phyloP scores from a whole-genome alignment of 30 jellyfish, hydroid and myxozoan species.

The Sanderia malayensis region DNA sequence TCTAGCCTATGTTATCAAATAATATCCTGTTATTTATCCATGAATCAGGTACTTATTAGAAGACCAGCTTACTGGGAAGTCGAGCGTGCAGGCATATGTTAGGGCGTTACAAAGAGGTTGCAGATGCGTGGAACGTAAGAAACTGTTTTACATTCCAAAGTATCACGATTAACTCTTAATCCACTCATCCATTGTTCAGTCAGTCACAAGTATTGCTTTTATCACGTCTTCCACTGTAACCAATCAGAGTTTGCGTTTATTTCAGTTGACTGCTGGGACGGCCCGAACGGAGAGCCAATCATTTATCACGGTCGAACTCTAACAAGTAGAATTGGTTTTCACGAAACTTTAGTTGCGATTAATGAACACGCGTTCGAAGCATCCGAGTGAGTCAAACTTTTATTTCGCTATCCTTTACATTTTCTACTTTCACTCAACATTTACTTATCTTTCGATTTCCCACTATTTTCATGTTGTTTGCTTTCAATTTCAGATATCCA shows the following conservation, averaged over 20 bases:
- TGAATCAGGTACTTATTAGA: slow-evolving; percentile 82
- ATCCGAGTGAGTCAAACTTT: slow-evolving; percentile 70
- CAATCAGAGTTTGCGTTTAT: too few relatives aligned
- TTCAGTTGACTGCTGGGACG: slow-evolving; percentile 98
- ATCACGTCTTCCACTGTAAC: too few relatives aligned
- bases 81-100: slow-evolving; percentile 82
- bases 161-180: too few relatives aligned
- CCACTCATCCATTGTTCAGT: too few relatives aligned
- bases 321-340: slow-evolving; percentile 58
- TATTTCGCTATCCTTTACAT: too few relatives aligned
- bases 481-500: slow-evolving; percentile 79
- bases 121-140: slow-evolving; percentile 88
- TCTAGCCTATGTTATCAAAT: too few relatives aligned
- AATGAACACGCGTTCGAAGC: slow-evolving; percentile 80
- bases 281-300: slow-evolving; percentile 84
- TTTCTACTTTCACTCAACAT: too few relatives aligned
- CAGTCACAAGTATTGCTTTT: too few relatives aligned
- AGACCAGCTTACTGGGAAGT: slow-evolving; percentile 78
- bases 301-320: slow-evolving; percentile 77
- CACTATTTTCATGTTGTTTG: too few relatives aligned
- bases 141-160: neutral
- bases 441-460: too few relatives aligned
- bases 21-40: too few relatives aligned
- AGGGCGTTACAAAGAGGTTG: slow-evolving; percentile 82
- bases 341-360: slow-evolving; percentile 68